phyloP scores from a whole-genome alignment of 2,888 invertebrate genomes.

The Dastarcus helophoroides region DNA sequence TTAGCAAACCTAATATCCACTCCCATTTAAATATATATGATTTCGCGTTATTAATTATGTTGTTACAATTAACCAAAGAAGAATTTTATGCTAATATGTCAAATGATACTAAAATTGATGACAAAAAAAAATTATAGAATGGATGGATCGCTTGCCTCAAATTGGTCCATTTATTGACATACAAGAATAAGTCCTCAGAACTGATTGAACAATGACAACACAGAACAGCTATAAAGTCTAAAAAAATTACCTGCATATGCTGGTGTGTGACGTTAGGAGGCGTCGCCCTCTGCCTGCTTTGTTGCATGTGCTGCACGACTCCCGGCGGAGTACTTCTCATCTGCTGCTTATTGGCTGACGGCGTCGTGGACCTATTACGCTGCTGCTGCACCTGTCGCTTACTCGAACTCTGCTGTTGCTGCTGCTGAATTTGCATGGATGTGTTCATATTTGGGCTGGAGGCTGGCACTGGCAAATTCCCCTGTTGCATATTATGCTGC shows the following conservation, averaged over 20 bases:
- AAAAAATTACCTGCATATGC: constrained; percentile 22
- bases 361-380: constrained; percentile 31
- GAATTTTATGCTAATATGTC: no score
- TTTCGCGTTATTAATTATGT: no score
- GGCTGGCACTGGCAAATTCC: constrained; percentile 37
- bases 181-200: no score
- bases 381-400: constrained; percentile 30
- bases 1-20: no score
- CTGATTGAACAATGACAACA: no score
- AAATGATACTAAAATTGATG: no score
- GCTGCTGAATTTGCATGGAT: constrained; percentile 25
- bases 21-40: no score
- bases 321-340: constrained; percentile 32
- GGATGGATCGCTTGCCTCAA: no score
- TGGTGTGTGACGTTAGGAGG: constrained; percentile 31
- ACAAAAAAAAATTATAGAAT: no score
- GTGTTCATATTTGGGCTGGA: constrained; percentile 38
- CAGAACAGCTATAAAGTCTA: no score
- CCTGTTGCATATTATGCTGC: constrained; percentile 51
- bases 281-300: constrained; percentile 29
- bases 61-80: no score
- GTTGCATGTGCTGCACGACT: constrained; percentile 22
- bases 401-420: constrained; percentile 32
- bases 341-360: constrained; percentile 30
- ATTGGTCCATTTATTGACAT: no score